Base-by-base conservation (phyloP, 2,113 vertebrate genomes). In the Rissa tridactyla region DNA sequence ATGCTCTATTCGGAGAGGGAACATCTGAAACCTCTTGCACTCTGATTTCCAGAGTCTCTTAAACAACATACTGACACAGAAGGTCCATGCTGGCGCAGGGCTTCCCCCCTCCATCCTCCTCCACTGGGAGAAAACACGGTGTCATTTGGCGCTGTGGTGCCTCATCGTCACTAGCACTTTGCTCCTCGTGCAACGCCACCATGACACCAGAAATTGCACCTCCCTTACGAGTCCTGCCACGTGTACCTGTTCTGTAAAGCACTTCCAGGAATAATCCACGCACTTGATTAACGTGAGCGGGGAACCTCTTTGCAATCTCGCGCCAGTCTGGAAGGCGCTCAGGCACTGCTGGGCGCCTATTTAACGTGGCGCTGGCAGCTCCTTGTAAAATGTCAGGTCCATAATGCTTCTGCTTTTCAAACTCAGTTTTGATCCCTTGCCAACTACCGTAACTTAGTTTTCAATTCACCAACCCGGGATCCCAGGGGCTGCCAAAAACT, bases 331-430 rank as follows among this genome's bases (percentile, higher is more conserved):
- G 81, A 95, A 94, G 49, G 44, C 4, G 0, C 83, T 92, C 64
- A 95, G 87, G 90, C 82, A 51, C 90, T 80, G 88, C 75, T 91
- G 83, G 70, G 78, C 55, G 52, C 57, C 81, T 47, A 71, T 72
- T 96, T 90, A 96, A 76, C 9, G 1, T 60, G 61, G 64, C 34
- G 78, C 73, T 60, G 21, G 52, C 60, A 94, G 87, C 60, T 92
- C 4, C 0, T 55, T 79, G 40, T 88, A 85, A 86, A 92, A 88
- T 6, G 5, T 94, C 91, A 94, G 61, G 58, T 71, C 58, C 36
- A 23, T 86, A 76, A 86, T 61, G 40, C 36, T 93, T 93, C 69
- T 88, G 68, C 84, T 92, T 64, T 82, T 96, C 77, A 90, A 96
- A 86, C 58, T 79, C 58, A 16, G 44, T 64, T 95, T 89, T 94